Evolutionary conservation across 2,113 vertebrate genomes (phyloP).

Genomic region (Electrona antarctica): DNA sequence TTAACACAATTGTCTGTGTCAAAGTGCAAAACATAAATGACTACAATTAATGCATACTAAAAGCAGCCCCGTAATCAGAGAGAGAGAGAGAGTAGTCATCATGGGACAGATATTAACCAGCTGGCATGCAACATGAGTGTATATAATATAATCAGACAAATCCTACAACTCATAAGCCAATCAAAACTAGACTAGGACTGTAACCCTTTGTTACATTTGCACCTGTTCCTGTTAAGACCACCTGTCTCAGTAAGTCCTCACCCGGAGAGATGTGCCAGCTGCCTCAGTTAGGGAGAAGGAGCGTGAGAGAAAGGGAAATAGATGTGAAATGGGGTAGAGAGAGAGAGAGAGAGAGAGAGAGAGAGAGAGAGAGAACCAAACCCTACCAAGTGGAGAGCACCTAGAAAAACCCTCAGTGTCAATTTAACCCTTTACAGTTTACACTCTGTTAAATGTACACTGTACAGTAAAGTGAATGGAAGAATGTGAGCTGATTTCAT

Average conservation of each 20-base stretch:
- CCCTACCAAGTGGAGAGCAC: no score
- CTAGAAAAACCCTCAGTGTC: no score
- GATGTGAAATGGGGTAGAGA: neutral
- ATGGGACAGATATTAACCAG: no score
- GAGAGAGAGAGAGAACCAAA: constrained; percentile 2
- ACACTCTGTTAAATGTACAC: no score
- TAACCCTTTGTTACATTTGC: constrained; percentile 47
- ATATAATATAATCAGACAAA: neutral
- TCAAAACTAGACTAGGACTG: constrained; percentile 11
- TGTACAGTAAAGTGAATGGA: constrained; percentile 23
- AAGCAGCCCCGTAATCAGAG: no score
- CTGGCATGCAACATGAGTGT: neutral
- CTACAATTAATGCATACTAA: no score
- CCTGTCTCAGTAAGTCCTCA: constrained; percentile 57
- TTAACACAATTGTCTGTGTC: no score
- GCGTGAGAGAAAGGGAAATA: constrained; percentile 36
- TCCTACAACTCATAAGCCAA: neutral
- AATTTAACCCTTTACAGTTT: no score
- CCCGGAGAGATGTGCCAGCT: constrained; percentile 52
- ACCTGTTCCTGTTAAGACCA: constrained; percentile 60
- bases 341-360: constrained; percentile 6
- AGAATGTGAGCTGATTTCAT: constrained; percentile 68
- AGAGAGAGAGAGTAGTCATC: no score
- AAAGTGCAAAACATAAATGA: no score
- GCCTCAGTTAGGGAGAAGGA: constrained; percentile 7